A percentile compares a stretch with the other conserved stretches of the same genome.
Conservation (phyloP, 2,888 invertebrate genomes). For the Danaus chrysippus region DNA sequence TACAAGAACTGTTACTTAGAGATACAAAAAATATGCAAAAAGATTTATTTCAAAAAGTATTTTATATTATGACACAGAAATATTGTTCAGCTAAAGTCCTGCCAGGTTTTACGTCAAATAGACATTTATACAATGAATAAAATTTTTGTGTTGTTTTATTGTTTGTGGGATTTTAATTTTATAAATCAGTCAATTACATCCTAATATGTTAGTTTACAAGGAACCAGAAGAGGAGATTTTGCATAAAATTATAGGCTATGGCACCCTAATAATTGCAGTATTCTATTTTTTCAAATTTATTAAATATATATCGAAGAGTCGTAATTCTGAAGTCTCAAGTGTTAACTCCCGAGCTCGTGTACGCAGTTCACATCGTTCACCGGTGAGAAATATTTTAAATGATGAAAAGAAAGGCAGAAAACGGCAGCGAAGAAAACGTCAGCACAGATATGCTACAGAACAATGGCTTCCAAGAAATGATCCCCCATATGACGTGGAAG, state of each 20-base stretch:
- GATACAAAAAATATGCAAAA: too few species aligned
- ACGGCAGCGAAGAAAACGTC: constrained; percentile 40
- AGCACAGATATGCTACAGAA: constrained; percentile 40
- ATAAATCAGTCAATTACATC: constrained; percentile 2
- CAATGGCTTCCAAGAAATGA: constrained; percentile 39
- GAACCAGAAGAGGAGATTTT: constrained; percentile 37
- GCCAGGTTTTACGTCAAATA: not conserved
- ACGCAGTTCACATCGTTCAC: constrained; percentile 8
- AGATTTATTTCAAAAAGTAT: too few species aligned
- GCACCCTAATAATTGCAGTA: constrained; percentile 40
- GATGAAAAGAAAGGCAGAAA: constrained; percentile 36
- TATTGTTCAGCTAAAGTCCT: not conserved
- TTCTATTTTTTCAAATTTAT: constrained; percentile 43
- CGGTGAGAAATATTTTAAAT: constrained; percentile 8
- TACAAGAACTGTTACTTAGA: too few species aligned
- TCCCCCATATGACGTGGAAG: constrained; percentile 29
- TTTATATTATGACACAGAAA: too few species aligned
- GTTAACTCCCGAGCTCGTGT: not conserved
- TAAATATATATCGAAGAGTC: constrained; percentile 32
- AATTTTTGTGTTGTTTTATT: constrained; percentile 1
- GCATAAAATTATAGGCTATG: constrained; percentile 43
- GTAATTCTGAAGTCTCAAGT: constrained; percentile 6
- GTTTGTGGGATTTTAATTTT: too few species aligned
- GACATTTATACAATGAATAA: constrained; percentile 5
- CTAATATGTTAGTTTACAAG: constrained; percentile 49